These are phyloP conservation scores for Lepidochitona cinerea DNA, from an alignment of 2,888 invertebrate species.

Conservation along the genomic window DNA sequence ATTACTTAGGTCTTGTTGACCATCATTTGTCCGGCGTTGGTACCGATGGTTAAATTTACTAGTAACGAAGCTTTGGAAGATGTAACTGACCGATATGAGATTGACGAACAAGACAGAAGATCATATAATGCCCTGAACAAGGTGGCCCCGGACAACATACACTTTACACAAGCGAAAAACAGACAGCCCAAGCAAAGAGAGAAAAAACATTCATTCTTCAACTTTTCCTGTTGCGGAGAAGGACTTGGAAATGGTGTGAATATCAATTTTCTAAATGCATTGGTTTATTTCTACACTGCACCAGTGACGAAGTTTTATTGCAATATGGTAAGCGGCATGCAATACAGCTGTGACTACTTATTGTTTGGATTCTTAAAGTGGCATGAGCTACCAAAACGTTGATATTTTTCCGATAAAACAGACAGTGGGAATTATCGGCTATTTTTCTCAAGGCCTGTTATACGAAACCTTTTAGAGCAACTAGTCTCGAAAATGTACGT, in stretches of 20 bases:
- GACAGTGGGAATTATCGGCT: too few species aligned
- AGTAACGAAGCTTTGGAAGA: conserved; percentile 20
- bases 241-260: not conserved
- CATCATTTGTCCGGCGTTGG: conserved; percentile 52
- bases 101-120: conserved; percentile 18
- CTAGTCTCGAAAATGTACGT: too few species aligned
- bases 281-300: conserved; percentile 66
- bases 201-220: not conserved
- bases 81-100: conserved; percentile 25
- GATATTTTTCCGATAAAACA: too few species aligned
- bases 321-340: conserved; percentile 60
- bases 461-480: too few species aligned
- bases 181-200: not conserved
- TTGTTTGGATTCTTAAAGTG: too few species aligned
- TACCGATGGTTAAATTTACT: conserved; percentile 61
- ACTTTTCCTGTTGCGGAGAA: not conserved
- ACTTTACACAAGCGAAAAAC: not conserved
- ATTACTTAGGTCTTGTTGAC: conserved; percentile 58
- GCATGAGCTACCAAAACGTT: too few species aligned
- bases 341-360: too few species aligned
- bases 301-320: conserved; percentile 68
- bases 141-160: not conserved
- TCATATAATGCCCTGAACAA: not conserved
- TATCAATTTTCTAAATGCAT: conserved; percentile 52
- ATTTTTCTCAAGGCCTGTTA: too few species aligned